Percentiles rank a stretch among this genome's conserved stretches.
Evolutionary conservation across 2,113 vertebrate genomes (phyloP).

Genomic region (Misgurnus mizolepis): DNA sequence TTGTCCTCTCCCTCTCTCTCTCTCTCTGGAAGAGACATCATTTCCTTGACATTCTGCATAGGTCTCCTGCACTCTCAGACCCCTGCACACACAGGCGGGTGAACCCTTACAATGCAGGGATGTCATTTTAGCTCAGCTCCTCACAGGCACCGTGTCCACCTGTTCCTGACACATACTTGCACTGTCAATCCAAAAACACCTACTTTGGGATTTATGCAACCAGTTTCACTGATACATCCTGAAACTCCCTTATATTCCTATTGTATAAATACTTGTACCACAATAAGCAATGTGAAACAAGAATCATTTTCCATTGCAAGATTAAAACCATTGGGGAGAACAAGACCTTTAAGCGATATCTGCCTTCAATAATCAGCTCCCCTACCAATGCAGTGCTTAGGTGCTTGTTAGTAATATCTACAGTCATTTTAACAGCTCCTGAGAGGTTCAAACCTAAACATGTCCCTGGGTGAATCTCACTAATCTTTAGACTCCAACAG

Average conservation of each 20-base stretch:
- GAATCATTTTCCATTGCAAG: not conserved
- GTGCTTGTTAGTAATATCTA: not conserved
- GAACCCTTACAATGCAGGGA: constrained; percentile 75
- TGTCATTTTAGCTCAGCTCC: constrained; percentile 76
- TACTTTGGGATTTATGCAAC: not conserved
- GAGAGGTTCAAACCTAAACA: constrained; percentile 7
- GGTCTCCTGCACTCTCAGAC: constrained; percentile 65
- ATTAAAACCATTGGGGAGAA: not conserved
- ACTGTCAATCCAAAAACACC: constrained; percentile 48
- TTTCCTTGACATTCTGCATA: constrained; percentile 62
- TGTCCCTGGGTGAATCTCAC: not conserved
- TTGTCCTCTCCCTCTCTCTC: constrained; percentile 22
- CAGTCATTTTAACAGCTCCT: not conserved
- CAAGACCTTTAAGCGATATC: not conserved
- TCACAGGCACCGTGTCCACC: constrained; percentile 70
- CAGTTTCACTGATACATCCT: not conserved
- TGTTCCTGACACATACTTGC: constrained; percentile 70
- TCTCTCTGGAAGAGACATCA: constrained; percentile 52
- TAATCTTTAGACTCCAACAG: not conserved
- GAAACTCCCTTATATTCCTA: not conserved
- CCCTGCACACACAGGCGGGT: constrained; percentile 72
- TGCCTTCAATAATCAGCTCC: too few relatives aligned
- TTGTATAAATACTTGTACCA: not conserved
- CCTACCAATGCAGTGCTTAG: not conserved
- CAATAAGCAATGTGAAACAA: not conserved